Percentiles rank a stretch among this genome's conserved stretches.
Evolutionary conservation across 2,797 vertebrate species (phyloP).

Genomic region (Poeciliopsis turneri): DNA sequence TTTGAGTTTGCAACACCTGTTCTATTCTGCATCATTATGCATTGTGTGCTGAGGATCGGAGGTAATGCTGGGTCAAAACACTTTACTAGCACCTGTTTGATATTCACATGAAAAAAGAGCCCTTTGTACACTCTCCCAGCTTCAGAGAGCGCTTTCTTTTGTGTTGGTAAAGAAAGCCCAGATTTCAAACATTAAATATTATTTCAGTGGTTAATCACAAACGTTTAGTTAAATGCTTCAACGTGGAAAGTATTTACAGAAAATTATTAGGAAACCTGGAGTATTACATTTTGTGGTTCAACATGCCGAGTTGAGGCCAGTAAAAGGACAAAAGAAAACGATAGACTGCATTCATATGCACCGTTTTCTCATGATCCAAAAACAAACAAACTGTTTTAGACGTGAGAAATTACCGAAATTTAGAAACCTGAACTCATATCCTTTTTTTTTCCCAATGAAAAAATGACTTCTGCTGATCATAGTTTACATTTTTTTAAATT

Average conservation of each 20-base stretch:
- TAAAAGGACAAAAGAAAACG: not conserved
- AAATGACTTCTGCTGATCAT: not conserved
- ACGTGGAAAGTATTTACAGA: not conserved
- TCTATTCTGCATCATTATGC: not conserved
- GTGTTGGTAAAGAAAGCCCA: not conserved
- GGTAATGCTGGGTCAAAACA: not conserved
- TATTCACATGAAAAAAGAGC: not conserved
- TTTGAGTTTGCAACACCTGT: not conserved
- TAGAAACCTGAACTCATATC: not conserved
- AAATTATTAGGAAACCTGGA: not conserved
- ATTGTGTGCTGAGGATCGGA: not conserved
- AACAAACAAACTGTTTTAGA: not conserved
- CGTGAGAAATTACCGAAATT: not conserved
- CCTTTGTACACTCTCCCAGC: not conserved
- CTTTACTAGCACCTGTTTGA: slow-evolving; percentile 3
- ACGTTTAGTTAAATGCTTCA: not conserved
- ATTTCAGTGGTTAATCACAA: not conserved
- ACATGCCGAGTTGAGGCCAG: not conserved
- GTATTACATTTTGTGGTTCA: not conserved
- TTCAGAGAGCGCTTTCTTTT: not conserved
- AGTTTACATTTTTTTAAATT: not conserved
- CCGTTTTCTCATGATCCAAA: not conserved
- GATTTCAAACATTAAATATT: not conserved
- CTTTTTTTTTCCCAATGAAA: not conserved
- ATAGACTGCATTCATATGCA: not conserved